Conservation (phyloP, 2,888 invertebrate genomes). For the Sphecodes monilicornis region DNA sequence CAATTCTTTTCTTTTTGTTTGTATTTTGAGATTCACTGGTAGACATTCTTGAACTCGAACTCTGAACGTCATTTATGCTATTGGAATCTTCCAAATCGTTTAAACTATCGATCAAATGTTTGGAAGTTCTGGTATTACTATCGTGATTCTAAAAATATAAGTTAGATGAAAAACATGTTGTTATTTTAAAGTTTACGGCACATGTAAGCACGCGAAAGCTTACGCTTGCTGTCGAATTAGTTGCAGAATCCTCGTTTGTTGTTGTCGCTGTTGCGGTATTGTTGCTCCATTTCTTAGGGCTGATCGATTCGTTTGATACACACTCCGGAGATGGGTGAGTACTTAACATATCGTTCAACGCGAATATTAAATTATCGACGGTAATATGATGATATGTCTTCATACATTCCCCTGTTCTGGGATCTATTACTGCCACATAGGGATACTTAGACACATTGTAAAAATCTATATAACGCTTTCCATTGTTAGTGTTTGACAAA, state of each 20-base stretch:
- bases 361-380: slow-evolving; percentile 80
- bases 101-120: slow-evolving; percentile 51
- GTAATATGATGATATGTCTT: slow-evolving; percentile 80
- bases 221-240: slow-evolving; percentile 62
- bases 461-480: slow-evolving; percentile 88
- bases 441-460: slow-evolving; percentile 88
- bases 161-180: neutral
- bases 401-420: slow-evolving; percentile 88
- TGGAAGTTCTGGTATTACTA: slow-evolving; percentile 49
- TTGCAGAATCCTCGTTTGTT: slow-evolving; percentile 60
- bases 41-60: slow-evolving; percentile 59
- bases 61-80: slow-evolving; percentile 31
- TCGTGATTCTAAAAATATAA: slow-evolving; percentile 49
- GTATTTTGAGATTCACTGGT: slow-evolving; percentile 71
- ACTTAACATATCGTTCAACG: slow-evolving; percentile 82
- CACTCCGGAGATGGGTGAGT: slow-evolving; percentile 82
- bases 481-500: slow-evolving; percentile 86
- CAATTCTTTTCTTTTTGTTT: slow-evolving; percentile 79
- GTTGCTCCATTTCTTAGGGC: slow-evolving; percentile 66
- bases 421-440: slow-evolving; percentile 89
- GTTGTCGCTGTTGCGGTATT: slow-evolving; percentile 44
- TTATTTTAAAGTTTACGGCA: neutral
- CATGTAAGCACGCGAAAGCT: slow-evolving; percentile 3
- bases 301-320: slow-evolving; percentile 71
- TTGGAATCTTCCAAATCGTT: slow-evolving; percentile 48